These are phyloP conservation scores for Plusia festucae DNA, from an alignment of 2,888 invertebrate genomes.

Conservation along the genomic window DNA sequence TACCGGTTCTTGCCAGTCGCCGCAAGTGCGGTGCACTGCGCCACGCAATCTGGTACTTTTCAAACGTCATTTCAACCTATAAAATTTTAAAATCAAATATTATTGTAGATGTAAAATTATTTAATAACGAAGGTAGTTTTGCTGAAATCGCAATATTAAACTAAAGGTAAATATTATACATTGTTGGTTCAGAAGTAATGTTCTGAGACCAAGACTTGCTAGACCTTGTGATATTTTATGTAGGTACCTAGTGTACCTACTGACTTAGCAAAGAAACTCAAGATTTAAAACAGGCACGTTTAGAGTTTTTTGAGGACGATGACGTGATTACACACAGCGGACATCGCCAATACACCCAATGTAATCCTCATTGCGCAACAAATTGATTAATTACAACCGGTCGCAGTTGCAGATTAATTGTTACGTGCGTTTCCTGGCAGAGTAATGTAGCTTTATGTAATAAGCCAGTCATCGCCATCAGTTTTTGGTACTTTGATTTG, in stretches of 20 bases:
- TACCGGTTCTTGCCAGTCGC: background rate
- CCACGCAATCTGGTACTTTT: background rate
- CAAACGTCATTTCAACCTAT: background rate
- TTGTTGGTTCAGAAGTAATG: no score
- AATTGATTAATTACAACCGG: slow-evolving; percentile 48
- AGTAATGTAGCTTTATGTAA: slow-evolving; percentile 40
- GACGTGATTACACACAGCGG: slow-evolving; percentile 11
- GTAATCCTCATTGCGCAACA: slow-evolving; percentile 46
- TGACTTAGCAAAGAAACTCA: no score
- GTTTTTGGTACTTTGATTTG: slow-evolving; percentile 16
- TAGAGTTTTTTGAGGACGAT: background rate
- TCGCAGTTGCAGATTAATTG: slow-evolving; percentile 37
- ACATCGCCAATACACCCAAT: slow-evolving; percentile 26
- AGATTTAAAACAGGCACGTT: background rate
- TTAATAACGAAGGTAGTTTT: no score
- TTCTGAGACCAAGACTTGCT: no score
- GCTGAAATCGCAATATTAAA: no score
- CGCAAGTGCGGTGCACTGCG: background rate
- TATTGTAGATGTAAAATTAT: no score
- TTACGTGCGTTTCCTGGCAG: slow-evolving; percentile 45
- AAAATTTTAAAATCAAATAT: background rate
- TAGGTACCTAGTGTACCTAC: no score
- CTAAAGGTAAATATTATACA: no score
- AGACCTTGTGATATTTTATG: no score
- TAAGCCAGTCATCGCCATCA: slow-evolving; percentile 22